Base-by-base conservation (phyloP, 2,888 invertebrate genomes). In the Rhamnusium bicolor region DNA sequence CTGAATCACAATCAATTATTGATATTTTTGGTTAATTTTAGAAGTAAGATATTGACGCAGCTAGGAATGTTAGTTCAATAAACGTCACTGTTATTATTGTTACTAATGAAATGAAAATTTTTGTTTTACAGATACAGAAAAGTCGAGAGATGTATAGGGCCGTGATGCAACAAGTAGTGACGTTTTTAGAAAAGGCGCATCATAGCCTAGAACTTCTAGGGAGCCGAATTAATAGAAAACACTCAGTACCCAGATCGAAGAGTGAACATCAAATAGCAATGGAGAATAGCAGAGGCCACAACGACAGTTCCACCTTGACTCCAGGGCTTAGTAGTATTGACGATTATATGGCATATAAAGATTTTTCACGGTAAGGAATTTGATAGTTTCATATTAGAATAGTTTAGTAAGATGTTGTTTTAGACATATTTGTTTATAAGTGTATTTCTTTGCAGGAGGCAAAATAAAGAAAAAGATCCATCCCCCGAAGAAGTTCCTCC, bases 121-220 rank as follows among this genome's bases (percentile, higher is more conserved):
- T 58, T 51, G 49, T 27, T 71, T 86, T 91, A 81, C 89, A 93
- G 93, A 92, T 92, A 75, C 93, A 93, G 86, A 90, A 92, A 66
- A 93, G 92, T 86, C 90, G 93, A 76, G 92, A 92, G 86, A 94
- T 94, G 93, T 93, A 93, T 86, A 91, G 92, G 85, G 92, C 93
- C 29, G 90, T 94, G 83, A 91, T 94, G 89, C 92, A 92, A 84
- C 93, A 94, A 87, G 92, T 94, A 78, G 91, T 93, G 53, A 90
- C 91, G 73, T 94, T 93, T 85, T 86, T 94, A 82, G 93, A 92
- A 83, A 90, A 92, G 86, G 91, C 93, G 3, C 92, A 92, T 82
- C 91, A 92, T 78, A 93, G 92, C 80, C 90, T 94, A 78, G 91
- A 91, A 80, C 82, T 88, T 54, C 82, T 90, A 71, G 89, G 89